Base-by-base conservation (phyloP, 2,888 invertebrate genomes). In the Cremastinae sp. region DNA sequence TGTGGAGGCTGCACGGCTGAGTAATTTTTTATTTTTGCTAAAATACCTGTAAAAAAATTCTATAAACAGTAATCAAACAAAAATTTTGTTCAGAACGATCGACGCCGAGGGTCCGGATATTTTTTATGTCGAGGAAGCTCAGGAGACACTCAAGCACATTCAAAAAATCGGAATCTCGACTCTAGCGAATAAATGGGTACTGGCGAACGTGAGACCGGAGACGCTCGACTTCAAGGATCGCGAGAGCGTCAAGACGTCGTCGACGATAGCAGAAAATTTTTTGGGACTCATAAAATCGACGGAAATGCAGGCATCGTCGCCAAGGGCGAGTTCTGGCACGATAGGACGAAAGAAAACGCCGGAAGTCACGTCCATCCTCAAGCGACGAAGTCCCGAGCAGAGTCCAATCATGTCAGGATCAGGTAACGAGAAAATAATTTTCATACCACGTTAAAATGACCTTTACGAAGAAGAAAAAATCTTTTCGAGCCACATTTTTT, bases 71-170 rank as follows among this genome's bases (percentile, higher is more conserved):
- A 28, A 28, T 28, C 5, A 28, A 28, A 18, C 16, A 18, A 12
- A 8, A 18, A 5, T 20, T 49, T 65, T 28, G 36, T 59, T 41
- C 88, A 94, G 91, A 90, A 93, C 66, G 12, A 91, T 92, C 45
- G 93, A 93, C 14, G 90, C 92, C 53, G 92, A 92, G 38, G 93
- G 94, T 0, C 96, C 96, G 0, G 95, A 96, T 74, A 93, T 95
- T 0, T 95, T 96, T 89, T 96, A 96, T 84, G 95, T 97, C 0
- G 96, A 97, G 90, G 97, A 97, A 89, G 97, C 95, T 61, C 95
- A 96, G 88, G 96, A 96, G 78, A 97, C 97, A 0, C 88, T 97
- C 1, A 93, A 94, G 59, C 93, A 96, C 79, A 91, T 96, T 0
- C 93, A 94, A 82, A 94, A 95, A 79, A 93, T 96, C 10, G 96